These are phyloP conservation scores for Cataglyphis albicans DNA, from an alignment of 2,888 invertebrate species.

Conservation along the genomic window DNA sequence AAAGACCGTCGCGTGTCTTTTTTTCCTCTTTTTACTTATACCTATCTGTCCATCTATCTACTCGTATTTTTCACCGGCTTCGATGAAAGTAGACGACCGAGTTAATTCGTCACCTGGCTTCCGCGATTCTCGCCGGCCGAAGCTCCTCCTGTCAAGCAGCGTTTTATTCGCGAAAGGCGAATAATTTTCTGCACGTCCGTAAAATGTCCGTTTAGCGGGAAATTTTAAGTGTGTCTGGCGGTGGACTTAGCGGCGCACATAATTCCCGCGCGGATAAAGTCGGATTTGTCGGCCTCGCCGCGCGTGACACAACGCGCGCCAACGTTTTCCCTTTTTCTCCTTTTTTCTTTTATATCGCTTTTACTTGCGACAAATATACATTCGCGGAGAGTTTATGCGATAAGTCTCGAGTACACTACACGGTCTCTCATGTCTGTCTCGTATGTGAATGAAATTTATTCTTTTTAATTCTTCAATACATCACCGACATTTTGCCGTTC, in stretches of 20 bases:
- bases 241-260: conserved; percentile 29
- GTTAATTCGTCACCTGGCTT: conserved; percentile 19
- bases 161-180: conserved; percentile 8
- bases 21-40: background rate
- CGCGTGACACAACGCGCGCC: conserved; percentile 13
- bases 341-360: background rate
- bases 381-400: background rate
- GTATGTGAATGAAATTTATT: conserved; percentile 4
- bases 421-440: background rate
- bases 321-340: conserved; percentile 2
- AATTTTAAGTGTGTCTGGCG: conserved; percentile 31
- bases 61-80: conserved; percentile 12
- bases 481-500: conserved; percentile 10
- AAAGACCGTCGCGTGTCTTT: background rate
- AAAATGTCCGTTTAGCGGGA: conserved; percentile 30
- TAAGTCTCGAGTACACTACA: conserved; percentile 17
- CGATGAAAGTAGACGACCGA: background rate
- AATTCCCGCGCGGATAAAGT: conserved; percentile 42
- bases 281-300: conserved; percentile 35
- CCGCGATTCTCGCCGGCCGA: background rate
- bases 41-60: background rate
- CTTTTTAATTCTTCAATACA: conserved; percentile 20
- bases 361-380: conserved; percentile 9
- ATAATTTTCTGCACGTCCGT: background rate
- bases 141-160: background rate